Evolutionary conservation across 2,888 invertebrate species (phyloP).

Genomic region (Acanthosepion esculentum): DNA sequence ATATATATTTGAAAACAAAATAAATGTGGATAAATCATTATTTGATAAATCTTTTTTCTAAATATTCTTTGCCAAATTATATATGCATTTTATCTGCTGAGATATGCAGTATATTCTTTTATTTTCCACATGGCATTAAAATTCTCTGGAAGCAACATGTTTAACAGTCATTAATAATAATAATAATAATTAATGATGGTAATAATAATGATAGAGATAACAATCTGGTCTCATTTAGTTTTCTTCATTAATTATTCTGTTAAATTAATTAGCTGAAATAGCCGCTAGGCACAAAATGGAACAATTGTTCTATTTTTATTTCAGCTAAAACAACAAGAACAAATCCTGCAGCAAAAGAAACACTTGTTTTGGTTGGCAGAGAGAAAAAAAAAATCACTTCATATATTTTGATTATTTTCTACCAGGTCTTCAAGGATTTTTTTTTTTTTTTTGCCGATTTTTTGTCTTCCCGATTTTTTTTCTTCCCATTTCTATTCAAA

Average conservation of each 20-base stretch:
- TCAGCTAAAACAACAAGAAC: not conserved
- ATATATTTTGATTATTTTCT: not conserved
- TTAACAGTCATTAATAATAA: not conserved
- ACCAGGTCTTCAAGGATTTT: not conserved
- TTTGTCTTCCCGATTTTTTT: no score
- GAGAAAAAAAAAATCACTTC: not conserved
- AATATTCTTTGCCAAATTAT: no score
- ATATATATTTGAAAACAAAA: no score
- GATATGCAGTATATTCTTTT: no score
- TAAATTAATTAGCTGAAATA: not conserved
- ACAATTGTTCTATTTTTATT: not conserved
- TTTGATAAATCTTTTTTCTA: no score
- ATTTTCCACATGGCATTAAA: no score
- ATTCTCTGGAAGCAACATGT: no score
- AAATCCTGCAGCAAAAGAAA: not conserved
- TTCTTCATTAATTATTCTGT: not conserved
- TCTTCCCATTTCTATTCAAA: no score
- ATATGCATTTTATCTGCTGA: no score
- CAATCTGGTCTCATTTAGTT: not conserved
- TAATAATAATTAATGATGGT: not conserved
- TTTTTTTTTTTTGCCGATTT: no score
- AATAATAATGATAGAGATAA: not conserved
- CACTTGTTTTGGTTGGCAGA: not conserved
- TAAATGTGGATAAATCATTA: no score
- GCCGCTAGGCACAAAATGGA: conserved; percentile 8